Evolutionary conservation across 2,888 invertebrate species (phyloP), one percentile per base, ranked within the genome.

Genomic region (Meghimatium bilineatum): DNA sequence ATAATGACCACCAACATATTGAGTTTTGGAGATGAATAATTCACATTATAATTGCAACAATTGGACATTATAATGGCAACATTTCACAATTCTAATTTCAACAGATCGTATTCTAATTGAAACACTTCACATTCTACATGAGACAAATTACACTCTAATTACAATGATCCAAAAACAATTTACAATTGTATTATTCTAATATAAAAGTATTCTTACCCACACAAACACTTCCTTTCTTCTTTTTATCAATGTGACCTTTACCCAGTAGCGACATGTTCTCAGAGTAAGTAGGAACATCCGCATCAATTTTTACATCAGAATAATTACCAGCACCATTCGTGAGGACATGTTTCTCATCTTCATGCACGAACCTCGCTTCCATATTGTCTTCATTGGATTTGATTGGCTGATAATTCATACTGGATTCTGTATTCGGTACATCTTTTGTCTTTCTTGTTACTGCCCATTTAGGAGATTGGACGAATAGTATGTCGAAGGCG

Each of bases 401-500:
- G 20, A 52, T 69, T 69, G 26, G n/a, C 20, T 80, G 81, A n/a
- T 82, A 67, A 29, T 60, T 69, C 26, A 72, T 44, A 17, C 63
- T 32, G 23, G 29, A 26, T 10, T 23, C 60, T 23, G 26, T 44
- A 32, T 32, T 26, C 71, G 29, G 52, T 32, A 29, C 34, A 69
- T 34, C 17, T 49, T 36, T 60, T 26, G 29, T 20, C 66, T 29
- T 23, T n/a, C 52, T 29, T 66, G 75, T 32, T 8, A 71, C 32
- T n/a, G 60, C 0, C 85, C 85, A 86, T 44, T 82, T 82, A 29
- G 87, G 87, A 34, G 34, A 75, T 74, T 85, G 86, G 52, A 85
- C 69, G 34, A 82, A 44, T n/a, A 86, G 23, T 23, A 86, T 23
- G 38, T 87, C 87, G 2, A 83, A 60, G 8, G 77, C n/a, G 0